Evolutionary conservation across 2,797 vertebrate species (phyloP).

Genomic region (Hoplostethus atlanticus): DNA sequence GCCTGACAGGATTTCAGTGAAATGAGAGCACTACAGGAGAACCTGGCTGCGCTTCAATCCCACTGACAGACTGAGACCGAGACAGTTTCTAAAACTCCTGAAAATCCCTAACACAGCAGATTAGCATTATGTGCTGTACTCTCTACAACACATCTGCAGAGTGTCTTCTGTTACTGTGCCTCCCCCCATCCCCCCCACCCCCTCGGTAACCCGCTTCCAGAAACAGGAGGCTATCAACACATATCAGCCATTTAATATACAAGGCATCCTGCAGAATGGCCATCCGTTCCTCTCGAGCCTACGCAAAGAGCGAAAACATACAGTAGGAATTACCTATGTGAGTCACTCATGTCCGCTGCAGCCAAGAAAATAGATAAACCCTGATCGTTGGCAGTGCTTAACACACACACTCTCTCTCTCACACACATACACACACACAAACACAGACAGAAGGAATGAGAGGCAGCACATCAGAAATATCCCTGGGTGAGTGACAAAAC

Average conservation of each 20-base stretch:
- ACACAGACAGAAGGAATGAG: constrained; percentile 65
- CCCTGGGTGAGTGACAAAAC: constrained; percentile 83
- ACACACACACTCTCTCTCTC: constrained; percentile 34
- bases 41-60: constrained; percentile 86
- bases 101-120: constrained; percentile 87
- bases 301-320: constrained; percentile 62
- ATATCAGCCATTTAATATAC: constrained; percentile 76
- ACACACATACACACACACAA: constrained; percentile 30
- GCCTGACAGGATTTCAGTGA: constrained; percentile 85
- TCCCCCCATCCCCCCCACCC: constrained; percentile 52
- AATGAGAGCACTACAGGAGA: constrained; percentile 85
- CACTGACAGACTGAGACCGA: constrained; percentile 83
- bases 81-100: constrained; percentile 86
- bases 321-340: constrained; percentile 78
- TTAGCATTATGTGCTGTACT: constrained; percentile 83
- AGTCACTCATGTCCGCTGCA: constrained; percentile 60
- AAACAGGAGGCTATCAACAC: constrained; percentile 74
- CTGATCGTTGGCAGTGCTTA: constrained; percentile 71
- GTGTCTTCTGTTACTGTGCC: constrained; percentile 75
- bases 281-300: constrained; percentile 62
- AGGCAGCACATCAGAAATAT: constrained; percentile 80
- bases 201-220: constrained; percentile 64
- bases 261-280: constrained; percentile 64
- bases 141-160: constrained; percentile 81
- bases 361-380: constrained; percentile 70